phyloP scores from a whole-genome alignment of 1,140 invertebrate genomes.

The Ruditapes philippinarum region DNA sequence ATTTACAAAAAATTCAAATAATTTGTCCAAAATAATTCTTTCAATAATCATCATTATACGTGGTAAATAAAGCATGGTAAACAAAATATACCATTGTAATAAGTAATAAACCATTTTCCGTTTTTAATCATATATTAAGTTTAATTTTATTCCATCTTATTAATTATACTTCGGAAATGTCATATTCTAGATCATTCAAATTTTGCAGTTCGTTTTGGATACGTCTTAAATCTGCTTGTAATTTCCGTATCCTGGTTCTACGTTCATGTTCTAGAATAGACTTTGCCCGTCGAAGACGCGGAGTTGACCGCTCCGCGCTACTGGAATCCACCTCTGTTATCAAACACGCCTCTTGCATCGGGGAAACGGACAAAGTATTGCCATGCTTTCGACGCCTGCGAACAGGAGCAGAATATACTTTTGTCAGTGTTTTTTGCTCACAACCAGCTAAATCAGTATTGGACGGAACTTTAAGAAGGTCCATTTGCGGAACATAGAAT shows the following conservation, averaged over 20 bases:
- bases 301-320: background rate
- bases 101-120: too few species aligned
- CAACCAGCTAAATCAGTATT: background rate
- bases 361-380: slow-evolving; percentile 19
- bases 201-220: slow-evolving; percentile 64
- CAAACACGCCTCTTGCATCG: background rate
- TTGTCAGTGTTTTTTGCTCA: background rate
- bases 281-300: slow-evolving; percentile 15
- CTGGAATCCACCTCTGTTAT: slow-evolving; percentile 24
- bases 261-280: slow-evolving; percentile 58
- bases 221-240: slow-evolving; percentile 47
- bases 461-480: background rate
- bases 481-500: background rate
- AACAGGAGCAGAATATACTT: background rate
- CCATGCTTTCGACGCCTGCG: background rate
- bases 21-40: too few species aligned
- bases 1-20: too few species aligned
- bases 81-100: too few species aligned
- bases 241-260: slow-evolving; percentile 45
- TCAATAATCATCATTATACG: too few species aligned
- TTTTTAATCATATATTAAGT: too few species aligned
- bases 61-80: too few species aligned
- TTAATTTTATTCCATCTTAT: too few species aligned
- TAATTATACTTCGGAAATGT: slow-evolving; percentile 59
- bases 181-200: slow-evolving; percentile 58